phyloP scores from a whole-genome alignment of 2,888 invertebrate genomes.

The Dichetophora obliterata region DNA sequence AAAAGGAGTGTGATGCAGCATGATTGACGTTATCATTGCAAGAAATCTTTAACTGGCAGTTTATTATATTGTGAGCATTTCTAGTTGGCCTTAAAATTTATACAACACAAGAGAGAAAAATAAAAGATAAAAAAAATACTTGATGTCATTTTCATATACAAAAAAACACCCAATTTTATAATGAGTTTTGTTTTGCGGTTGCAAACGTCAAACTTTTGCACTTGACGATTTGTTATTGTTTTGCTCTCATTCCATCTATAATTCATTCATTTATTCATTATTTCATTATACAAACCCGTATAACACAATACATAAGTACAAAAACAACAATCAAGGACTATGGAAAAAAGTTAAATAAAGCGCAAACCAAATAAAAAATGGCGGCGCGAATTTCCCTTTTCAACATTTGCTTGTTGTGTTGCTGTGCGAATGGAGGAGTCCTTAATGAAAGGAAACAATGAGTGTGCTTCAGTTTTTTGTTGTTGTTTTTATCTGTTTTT shows the following conservation, averaged over 20 bases:
- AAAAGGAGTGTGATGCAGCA: neutral
- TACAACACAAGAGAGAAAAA: neutral
- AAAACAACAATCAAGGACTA: conserved; percentile 4
- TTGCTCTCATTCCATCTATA: conserved; percentile 6
- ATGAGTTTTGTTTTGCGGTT: conserved; percentile 30
- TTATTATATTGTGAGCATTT: neutral
- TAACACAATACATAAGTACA: conserved; percentile 19
- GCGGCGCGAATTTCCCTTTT: conserved; percentile 66
- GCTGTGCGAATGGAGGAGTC: conserved; percentile 22
- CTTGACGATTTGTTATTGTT: conserved; percentile 53
- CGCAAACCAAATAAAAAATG: conserved; percentile 61
- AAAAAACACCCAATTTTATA: conserved; percentile 11
- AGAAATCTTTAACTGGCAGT: conserved; percentile 24
- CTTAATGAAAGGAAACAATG: conserved; percentile 38
- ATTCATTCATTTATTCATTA: conserved; percentile 34
- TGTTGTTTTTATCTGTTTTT: neutral
- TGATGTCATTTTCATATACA: neutral
- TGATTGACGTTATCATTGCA: conserved; percentile 26
- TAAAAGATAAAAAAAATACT: neutral
- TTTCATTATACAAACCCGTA: conserved; percentile 36
- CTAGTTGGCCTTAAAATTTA: conserved; percentile 1
- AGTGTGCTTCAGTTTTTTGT: conserved; percentile 29
- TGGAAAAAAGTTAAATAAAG: conserved; percentile 4
- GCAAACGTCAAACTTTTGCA: conserved; percentile 66
- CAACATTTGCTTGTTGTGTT: conserved; percentile 6